Conservation (phyloP, 2,888 invertebrate genomes). For the Conus canariensis region DNA sequence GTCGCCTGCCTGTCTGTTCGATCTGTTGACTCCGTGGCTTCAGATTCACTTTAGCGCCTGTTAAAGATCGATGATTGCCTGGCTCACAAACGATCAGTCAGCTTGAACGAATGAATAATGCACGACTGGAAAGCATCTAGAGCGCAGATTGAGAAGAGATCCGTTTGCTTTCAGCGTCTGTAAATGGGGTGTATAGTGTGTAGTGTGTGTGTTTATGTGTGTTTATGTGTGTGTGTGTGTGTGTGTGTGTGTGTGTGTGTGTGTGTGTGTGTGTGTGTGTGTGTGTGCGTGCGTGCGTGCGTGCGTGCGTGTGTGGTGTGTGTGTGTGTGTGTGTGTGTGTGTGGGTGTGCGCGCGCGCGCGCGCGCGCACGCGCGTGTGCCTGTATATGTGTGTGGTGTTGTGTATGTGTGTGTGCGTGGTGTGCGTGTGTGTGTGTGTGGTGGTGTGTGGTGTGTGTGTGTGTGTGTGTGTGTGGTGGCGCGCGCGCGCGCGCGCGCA, state of each 20-base stretch:
- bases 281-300: background rate
- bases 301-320: background rate
- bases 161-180: no score
- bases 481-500: no score
- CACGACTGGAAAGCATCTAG: no score
- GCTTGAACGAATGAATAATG: no score
- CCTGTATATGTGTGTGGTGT: background rate
- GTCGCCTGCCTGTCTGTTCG: no score
- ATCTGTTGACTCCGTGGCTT: no score
- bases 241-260: background rate
- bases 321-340: constrained; percentile 1
- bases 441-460: background rate
- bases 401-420: background rate
- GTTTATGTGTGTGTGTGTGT: background rate
- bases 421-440: background rate
- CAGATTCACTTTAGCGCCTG: no score
- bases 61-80: no score
- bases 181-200: background rate
- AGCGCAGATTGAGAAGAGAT: no score
- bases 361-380: no score
- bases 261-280: background rate
- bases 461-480: constrained; percentile 9
- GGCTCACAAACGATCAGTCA: no score
- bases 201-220: background rate
- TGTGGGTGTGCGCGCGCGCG: background rate